phyloP scores from a whole-genome alignment of 2,888 invertebrate genomes.

The Metellina segmentata region DNA sequence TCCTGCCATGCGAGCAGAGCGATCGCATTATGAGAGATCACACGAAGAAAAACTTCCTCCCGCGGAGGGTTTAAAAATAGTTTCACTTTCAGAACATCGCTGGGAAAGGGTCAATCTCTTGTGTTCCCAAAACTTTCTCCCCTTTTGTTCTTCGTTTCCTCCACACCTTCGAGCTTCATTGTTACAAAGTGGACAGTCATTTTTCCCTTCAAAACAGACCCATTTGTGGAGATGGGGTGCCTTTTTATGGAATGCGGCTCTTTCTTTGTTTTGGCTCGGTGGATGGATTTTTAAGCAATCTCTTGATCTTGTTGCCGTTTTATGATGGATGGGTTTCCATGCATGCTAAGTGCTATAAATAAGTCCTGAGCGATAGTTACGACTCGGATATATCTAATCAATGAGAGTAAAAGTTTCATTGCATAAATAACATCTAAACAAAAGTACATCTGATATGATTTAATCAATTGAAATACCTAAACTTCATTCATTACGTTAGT shows the following conservation, averaged over 20 bases:
- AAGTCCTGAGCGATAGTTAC: too few species aligned
- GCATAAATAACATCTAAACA: too few species aligned
- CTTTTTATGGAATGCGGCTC: conserved; percentile 3
- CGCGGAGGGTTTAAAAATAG: conserved; percentile 30
- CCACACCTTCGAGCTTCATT: conserved; percentile 56
- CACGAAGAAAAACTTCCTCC: background rate
- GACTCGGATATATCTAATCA: too few species aligned
- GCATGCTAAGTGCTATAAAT: too few species aligned
- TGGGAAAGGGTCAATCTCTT: conserved; percentile 13
- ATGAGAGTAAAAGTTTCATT: too few species aligned
- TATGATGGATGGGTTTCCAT: too few species aligned
- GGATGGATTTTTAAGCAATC: background rate
- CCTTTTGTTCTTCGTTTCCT: conserved; percentile 49
- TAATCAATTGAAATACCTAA: too few species aligned
- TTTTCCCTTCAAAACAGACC: too few species aligned
- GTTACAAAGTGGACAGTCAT: background rate
- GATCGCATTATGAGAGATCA: background rate
- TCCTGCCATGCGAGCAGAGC: conserved; percentile 4
- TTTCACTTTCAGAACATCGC: conserved; percentile 40
- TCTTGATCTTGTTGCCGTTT: too few species aligned
- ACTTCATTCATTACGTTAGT: too few species aligned
- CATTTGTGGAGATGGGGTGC: too few species aligned
- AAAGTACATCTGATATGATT: too few species aligned
- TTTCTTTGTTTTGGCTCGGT: background rate
- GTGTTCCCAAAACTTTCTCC: conserved; percentile 49